Percentiles rank a stretch among this genome's conserved stretches.
phyloP scores from a whole-genome alignment of 2,888 invertebrate genomes.

The Osedax frankpressi region DNA sequence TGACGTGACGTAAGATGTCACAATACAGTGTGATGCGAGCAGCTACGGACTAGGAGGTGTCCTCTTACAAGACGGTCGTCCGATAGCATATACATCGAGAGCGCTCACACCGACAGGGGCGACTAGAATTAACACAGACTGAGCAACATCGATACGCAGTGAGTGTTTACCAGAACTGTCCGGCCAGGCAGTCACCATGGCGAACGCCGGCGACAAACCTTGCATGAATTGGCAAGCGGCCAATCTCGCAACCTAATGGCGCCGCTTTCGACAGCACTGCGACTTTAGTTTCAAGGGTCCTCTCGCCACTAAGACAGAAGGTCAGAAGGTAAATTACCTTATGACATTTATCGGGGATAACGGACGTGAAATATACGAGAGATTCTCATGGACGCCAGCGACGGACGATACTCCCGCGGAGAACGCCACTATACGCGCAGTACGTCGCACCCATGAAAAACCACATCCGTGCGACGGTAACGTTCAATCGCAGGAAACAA shows the following conservation, averaged over 20 bases:
- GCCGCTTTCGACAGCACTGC: too few species aligned
- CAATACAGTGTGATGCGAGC: conserved; percentile 1
- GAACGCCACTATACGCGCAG: neutral
- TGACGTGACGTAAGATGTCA: neutral
- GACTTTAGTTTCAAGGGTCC: neutral
- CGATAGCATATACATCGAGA: conserved; percentile 1
- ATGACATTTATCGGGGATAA: conserved; percentile 3
- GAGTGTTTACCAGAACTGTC: too few species aligned
- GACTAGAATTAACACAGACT: too few species aligned
- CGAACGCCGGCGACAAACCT: neutral
- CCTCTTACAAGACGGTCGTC: neutral
- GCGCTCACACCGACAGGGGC: too few species aligned
- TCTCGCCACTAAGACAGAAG: neutral
- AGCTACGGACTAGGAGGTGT: conserved; percentile 1
- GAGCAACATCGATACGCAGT: too few species aligned
- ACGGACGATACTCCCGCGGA: neutral
- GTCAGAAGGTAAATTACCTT: neutral
- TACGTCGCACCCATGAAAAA: neutral
- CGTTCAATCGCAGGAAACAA: conserved; percentile 1
- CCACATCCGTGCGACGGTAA: neutral
- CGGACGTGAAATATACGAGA: conserved; percentile 7
- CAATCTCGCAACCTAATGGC: neutral
- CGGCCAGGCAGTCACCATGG: conserved; percentile 4
- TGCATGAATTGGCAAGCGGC: neutral
- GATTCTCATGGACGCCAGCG: conserved; percentile 2